Evolutionary conservation across 2,888 invertebrate species (phyloP), one percentile per base, ranked within the genome.

Genomic region (Acronicta alni): DNA sequence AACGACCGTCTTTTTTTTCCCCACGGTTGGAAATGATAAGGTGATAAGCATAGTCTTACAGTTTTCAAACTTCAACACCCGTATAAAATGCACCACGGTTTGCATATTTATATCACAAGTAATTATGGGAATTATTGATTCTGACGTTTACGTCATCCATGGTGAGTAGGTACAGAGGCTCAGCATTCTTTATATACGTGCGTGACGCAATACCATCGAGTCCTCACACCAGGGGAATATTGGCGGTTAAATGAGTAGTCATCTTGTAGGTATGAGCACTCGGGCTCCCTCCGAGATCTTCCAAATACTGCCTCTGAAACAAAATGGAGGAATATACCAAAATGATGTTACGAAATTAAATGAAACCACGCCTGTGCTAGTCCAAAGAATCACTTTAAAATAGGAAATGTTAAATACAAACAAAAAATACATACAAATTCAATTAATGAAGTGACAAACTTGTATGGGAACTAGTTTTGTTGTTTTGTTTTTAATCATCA

Each of bases 81-180:
- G 3, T 32, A 35, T 35, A 35, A n/a, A n/a, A 35, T 35, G n/a
- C 35, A 30, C 12, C 12, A 30, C 10, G 10, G n/a, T 26, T 7
- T 10, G 10, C 26, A 26, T 26, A n/a, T n/a, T 35, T 35, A n/a
- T 35, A 35, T n/a, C n/a, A n/a, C n/a, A n/a, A 35, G n/a, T 82
- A 80, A 17, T 66, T 79, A 57, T 85, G 82, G 0, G 37, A 10
- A 6, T 67, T 54, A 17, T 68, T 72, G 0, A 52, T 52, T 8
- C 48, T 56, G 20, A 60, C 48, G 26, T 66, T 41, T 39, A 51
- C 48, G 35, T 66, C 52, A 2, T 56, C 26, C 6, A 57, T 32
- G 4, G 66, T 62, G 9, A 52, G 55, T 0, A 74, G 54, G 55
- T 0, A 74, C 18, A 9, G 41, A 39, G 1, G 70, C 75, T 53